Evolutionary conservation across 2,113 vertebrate genomes (phyloP).

Genomic region (Indicator maculatus): DNA sequence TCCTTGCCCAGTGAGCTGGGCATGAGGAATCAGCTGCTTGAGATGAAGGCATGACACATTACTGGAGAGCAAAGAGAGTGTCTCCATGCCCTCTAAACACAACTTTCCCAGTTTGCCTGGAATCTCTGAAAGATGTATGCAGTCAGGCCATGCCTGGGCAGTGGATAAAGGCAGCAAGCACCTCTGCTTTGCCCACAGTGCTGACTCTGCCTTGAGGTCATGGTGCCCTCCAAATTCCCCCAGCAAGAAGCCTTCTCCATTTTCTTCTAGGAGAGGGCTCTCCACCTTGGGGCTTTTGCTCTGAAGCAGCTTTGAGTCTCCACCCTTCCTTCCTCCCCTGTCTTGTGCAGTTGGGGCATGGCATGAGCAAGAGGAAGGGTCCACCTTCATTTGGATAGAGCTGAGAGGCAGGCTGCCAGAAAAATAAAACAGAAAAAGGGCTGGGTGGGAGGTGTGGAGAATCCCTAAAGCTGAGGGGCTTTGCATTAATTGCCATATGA

Average conservation of each 20-base stretch:
- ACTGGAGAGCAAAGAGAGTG: not conserved
- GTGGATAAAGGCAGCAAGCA: not conserved
- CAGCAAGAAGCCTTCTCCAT: not conserved
- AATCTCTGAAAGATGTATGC: not conserved
- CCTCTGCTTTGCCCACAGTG: not conserved
- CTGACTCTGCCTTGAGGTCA: not conserved
- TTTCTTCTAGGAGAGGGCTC: not conserved
- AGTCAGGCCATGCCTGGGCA: not conserved
- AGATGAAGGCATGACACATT: not conserved
- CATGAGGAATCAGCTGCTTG: not conserved
- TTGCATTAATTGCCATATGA: slow-evolving; percentile 53
- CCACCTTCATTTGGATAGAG: not conserved
- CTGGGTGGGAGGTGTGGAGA: slow-evolving; percentile 38
- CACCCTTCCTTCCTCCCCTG: not conserved
- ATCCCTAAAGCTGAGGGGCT: slow-evolving; percentile 38
- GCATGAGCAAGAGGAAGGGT: not conserved
- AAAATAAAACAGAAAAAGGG: not conserved
- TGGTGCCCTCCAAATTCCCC: not conserved
- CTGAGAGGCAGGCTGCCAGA: slow-evolving; percentile 12
- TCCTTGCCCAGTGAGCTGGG: not conserved
- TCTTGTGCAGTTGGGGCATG: not conserved
- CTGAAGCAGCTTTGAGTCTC: not conserved
- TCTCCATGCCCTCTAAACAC: not conserved
- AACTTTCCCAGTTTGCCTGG: not conserved
- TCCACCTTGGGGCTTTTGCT: not conserved